phyloP scores from a whole-genome alignment of 2,888 invertebrate species.

The Sinopyrophorus schimmeli region DNA sequence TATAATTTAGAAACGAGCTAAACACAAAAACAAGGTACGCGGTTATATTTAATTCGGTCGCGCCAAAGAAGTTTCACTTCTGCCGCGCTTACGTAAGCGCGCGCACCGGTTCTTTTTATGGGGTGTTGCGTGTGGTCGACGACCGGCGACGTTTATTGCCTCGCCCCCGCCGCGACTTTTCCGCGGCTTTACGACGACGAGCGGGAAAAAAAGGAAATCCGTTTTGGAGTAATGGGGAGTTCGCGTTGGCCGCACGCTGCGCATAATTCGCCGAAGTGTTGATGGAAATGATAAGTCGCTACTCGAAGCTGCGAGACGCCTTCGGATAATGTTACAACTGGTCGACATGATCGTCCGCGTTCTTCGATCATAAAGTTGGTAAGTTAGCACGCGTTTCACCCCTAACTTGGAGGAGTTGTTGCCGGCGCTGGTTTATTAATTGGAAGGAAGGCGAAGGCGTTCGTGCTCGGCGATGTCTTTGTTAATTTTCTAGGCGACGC shows the following conservation, averaged over 20 bases:
- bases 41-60: too few species aligned
- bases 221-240: constrained; percentile 26
- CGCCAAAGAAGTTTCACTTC: too few species aligned
- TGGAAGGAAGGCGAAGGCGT: too few species aligned
- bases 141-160: constrained; percentile 38
- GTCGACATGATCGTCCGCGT: constrained; percentile 35
- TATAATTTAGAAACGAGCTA: too few species aligned
- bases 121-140: constrained; percentile 39
- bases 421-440: constrained; percentile 15
- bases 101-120: constrained; percentile 37
- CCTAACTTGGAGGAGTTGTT: constrained; percentile 11
- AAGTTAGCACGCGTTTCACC: constrained; percentile 15
- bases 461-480: too few species aligned
- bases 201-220: constrained; percentile 16
- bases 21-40: too few species aligned
- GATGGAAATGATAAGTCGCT: constrained; percentile 38
- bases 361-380: constrained; percentile 24
- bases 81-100: too few species aligned
- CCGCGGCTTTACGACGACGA: constrained; percentile 23
- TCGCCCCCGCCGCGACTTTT: constrained; percentile 30
- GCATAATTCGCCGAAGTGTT: constrained; percentile 31
- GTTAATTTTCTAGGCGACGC: too few species aligned
- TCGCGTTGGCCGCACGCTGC: constrained; percentile 15
- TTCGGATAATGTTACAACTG: constrained; percentile 36
- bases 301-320: constrained; percentile 28